phyloP scores from a whole-genome alignment of 2,888 invertebrate genomes.

The Pollenia labialis region DNA sequence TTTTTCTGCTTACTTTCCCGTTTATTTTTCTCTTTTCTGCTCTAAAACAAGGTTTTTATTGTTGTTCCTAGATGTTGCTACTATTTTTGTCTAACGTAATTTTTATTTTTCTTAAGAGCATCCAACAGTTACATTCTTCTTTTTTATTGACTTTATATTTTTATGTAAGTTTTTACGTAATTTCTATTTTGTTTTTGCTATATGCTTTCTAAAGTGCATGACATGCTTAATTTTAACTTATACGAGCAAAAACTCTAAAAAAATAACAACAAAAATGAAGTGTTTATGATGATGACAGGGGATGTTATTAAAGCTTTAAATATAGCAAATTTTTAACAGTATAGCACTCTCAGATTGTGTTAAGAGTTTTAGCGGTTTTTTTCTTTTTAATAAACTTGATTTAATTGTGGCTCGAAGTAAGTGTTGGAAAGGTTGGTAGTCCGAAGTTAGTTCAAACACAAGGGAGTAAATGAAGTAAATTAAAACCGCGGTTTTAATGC shows the following conservation, averaged over 20 bases:
- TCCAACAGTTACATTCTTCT: conserved; percentile 38
- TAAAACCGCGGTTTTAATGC: too few relatives aligned
- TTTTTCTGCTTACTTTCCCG: conserved; percentile 12
- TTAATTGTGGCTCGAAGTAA: too few relatives aligned
- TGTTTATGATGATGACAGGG: conserved; percentile 49
- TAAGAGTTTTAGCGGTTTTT: too few relatives aligned
- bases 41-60: not conserved
- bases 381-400: too few relatives aligned
- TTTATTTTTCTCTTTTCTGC: not conserved
- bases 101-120: conserved; percentile 30
- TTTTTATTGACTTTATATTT: conserved; percentile 28
- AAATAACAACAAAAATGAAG: conserved; percentile 5
- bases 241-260: not conserved
- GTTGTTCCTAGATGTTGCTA: conserved; percentile 17
- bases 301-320: conserved; percentile 51
- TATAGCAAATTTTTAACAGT: conserved; percentile 7
- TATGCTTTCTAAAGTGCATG: conserved; percentile 68
- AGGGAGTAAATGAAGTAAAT: too few relatives aligned
- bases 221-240: conserved; percentile 7
- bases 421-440: too few relatives aligned
- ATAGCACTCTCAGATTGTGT: too few relatives aligned
- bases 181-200: conserved; percentile 23
- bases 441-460: too few relatives aligned
- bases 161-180: not conserved
- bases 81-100: conserved; percentile 36